A percentile compares a stretch with the other conserved stretches of the same genome.
phyloP scores from a whole-genome alignment of 2,797 vertebrate genomes.

The Galagoides demidoff region DNA sequence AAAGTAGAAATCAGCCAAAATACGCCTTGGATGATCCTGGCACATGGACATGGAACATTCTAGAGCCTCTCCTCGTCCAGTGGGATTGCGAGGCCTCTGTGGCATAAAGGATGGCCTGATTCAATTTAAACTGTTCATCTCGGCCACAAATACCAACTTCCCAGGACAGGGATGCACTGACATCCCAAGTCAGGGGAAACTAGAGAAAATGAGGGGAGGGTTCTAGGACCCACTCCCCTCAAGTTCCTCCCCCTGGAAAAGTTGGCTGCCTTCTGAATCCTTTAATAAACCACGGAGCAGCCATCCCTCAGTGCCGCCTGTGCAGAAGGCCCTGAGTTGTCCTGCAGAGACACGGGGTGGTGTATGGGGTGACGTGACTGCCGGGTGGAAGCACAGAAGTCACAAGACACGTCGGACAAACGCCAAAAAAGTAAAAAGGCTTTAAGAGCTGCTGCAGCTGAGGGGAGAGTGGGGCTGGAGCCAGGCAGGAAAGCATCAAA shows the following conservation, averaged over 20 bases:
- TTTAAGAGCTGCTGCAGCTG: not conserved
- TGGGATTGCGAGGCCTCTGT: not conserved
- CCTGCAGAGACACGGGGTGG: not conserved
- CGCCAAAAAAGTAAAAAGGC: not conserved
- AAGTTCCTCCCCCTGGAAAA: not conserved
- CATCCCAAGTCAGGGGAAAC: not conserved
- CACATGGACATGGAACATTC: rapidly evolving
- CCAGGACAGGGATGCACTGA: not conserved
- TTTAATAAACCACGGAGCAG: not conserved
- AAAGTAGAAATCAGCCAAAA: slow-evolving; percentile 49
- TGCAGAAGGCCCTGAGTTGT: not conserved
- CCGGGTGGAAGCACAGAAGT: not conserved
- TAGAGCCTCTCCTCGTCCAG: not conserved
- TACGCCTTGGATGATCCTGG: not conserved
- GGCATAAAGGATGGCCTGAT: not conserved
- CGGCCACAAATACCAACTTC: not conserved
- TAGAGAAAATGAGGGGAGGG: not conserved
- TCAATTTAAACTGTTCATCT: not conserved
- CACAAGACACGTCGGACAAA: not conserved
- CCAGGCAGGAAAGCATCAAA: not conserved
- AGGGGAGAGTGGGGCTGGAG: rapidly evolving
- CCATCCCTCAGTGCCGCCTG: not conserved
- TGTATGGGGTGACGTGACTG: not conserved
- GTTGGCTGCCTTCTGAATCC: not conserved
- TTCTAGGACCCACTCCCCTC: not conserved